Conservation (phyloP, 1,140 invertebrate species). For the Drosophila oshimai region DNA sequence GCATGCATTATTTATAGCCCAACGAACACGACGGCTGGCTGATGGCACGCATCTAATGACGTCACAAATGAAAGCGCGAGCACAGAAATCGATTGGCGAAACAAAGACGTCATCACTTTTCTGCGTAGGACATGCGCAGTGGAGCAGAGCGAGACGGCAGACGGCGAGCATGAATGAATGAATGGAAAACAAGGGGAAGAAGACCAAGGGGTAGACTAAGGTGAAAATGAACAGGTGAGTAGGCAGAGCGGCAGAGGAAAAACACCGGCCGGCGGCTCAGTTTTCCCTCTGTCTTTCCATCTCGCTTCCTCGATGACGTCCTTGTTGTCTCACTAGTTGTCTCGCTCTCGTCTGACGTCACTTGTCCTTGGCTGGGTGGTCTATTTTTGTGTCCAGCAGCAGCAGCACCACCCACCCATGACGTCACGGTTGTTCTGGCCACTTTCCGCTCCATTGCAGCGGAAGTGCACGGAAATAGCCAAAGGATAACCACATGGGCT, state of each 20-base stretch:
- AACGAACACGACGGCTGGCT: slow-evolving; percentile 8
- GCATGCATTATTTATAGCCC: slow-evolving; percentile 62
- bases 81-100: slow-evolving; percentile 56
- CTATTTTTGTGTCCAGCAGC: slow-evolving; percentile 10
- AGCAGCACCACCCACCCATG: slow-evolving; percentile 27
- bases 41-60: slow-evolving; percentile 45
- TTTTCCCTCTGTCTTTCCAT: background rate
- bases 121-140: slow-evolving; percentile 60
- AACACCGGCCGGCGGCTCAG: slow-evolving; percentile 59
- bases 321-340: slow-evolving; percentile 9
- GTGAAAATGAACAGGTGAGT: slow-evolving; percentile 17
- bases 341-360: slow-evolving; percentile 52
- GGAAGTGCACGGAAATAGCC: slow-evolving; percentile 55
- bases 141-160: slow-evolving; percentile 29
- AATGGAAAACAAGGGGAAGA: background rate
- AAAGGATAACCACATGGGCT: slow-evolving; percentile 51
- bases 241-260: slow-evolving; percentile 4
- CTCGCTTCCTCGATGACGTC: slow-evolving; percentile 44
- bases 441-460: slow-evolving; percentile 28
- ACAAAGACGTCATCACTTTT: slow-evolving; percentile 70
- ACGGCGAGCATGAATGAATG: slow-evolving; percentile 61
- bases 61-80: slow-evolving; percentile 32
- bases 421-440: slow-evolving; percentile 34
- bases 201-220: background rate
- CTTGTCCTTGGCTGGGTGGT: slow-evolving; percentile 4